These are phyloP conservation scores for Gymnocypris eckloni DNA, from an alignment of 2,797 vertebrate species.

Conservation along the genomic window DNA sequence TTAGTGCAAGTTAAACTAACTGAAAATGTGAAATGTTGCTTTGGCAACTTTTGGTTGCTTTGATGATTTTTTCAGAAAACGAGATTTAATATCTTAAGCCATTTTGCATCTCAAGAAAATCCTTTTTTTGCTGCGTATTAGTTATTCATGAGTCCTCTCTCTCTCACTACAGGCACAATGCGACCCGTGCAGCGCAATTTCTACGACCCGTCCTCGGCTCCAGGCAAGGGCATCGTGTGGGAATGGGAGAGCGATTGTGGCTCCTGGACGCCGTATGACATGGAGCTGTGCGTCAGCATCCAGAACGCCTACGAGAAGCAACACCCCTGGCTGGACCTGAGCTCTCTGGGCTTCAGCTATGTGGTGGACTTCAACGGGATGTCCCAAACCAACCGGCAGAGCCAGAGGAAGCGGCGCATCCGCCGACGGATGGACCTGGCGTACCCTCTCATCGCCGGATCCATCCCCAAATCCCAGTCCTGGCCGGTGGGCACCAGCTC, in stretches of 20 bases:
- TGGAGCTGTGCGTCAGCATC: slow-evolving; percentile 97
- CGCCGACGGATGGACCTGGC: slow-evolving; percentile 95
- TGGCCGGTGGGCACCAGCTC: slow-evolving; percentile 93
- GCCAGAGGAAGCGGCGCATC: slow-evolving; percentile 89
- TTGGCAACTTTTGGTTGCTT: not conserved
- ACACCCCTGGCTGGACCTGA: slow-evolving; percentile 96
- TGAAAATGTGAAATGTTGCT: not conserved
- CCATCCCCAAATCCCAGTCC: slow-evolving; percentile 96
- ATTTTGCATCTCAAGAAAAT: not conserved
- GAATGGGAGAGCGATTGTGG: slow-evolving; percentile 95
- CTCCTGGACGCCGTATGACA: slow-evolving; percentile 95
- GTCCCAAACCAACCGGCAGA: slow-evolving; percentile 95
- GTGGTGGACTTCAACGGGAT: slow-evolving; percentile 96
- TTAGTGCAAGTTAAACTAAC: not conserved
- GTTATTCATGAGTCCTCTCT: not conserved
- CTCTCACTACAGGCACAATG: slow-evolving; percentile 87
- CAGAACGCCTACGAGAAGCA: slow-evolving; percentile 99
- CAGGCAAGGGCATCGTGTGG: slow-evolving; percentile 95
- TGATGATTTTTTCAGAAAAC: not conserved
- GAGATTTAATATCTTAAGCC: not conserved
- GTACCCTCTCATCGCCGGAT: slow-evolving; percentile 93
- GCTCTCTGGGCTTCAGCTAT: slow-evolving; percentile 95
- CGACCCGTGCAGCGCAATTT: slow-evolving; percentile 93
- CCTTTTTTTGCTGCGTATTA: not conserved
- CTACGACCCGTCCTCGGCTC: slow-evolving; percentile 94